phyloP scores from a whole-genome alignment of 2,797 vertebrate genomes.

The Pempheris klunzingeri region DNA sequence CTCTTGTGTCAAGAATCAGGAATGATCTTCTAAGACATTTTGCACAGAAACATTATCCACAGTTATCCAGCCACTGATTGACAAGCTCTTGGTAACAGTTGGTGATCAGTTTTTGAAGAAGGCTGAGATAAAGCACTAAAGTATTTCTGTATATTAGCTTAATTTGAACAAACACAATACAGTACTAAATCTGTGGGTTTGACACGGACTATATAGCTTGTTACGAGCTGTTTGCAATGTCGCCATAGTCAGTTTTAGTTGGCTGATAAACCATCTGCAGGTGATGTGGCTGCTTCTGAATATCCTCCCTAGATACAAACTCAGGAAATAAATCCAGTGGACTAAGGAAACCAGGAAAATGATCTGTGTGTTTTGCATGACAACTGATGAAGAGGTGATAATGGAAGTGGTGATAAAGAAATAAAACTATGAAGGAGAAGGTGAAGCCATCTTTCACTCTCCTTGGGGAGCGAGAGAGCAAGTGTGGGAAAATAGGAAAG shows the following conservation, averaged over 20 bases:
- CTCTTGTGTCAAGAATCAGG: conserved; percentile 28
- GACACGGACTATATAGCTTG: not conserved
- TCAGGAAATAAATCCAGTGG: conserved; percentile 16
- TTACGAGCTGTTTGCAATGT: not conserved
- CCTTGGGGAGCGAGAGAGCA: conserved; percentile 24
- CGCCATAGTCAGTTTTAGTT: not conserved
- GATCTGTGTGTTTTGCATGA: conserved; percentile 35
- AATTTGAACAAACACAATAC: not conserved
- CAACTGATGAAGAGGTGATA: conserved; percentile 43
- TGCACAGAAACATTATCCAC: not conserved
- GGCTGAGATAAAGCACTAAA: not conserved
- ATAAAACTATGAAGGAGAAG: conserved; percentile 31
- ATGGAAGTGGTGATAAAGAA: conserved; percentile 44
- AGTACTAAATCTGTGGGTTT: not conserved
- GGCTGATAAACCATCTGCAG: conserved; percentile 9
- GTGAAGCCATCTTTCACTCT: conserved; percentile 45
- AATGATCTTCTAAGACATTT: conserved; percentile 17
- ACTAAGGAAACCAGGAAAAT: conserved; percentile 21
- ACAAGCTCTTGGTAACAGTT: conserved; percentile 14
- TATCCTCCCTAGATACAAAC: conserved; percentile 15
- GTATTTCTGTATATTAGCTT: not conserved
- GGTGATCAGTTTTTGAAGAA: conserved; percentile 1
- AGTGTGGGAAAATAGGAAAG: conserved; percentile 67
- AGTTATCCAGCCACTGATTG: conserved; percentile 12
- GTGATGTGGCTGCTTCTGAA: conserved; percentile 19